Conservation (phyloP, 2,113 vertebrate species). For the Otis tarda region DNA sequence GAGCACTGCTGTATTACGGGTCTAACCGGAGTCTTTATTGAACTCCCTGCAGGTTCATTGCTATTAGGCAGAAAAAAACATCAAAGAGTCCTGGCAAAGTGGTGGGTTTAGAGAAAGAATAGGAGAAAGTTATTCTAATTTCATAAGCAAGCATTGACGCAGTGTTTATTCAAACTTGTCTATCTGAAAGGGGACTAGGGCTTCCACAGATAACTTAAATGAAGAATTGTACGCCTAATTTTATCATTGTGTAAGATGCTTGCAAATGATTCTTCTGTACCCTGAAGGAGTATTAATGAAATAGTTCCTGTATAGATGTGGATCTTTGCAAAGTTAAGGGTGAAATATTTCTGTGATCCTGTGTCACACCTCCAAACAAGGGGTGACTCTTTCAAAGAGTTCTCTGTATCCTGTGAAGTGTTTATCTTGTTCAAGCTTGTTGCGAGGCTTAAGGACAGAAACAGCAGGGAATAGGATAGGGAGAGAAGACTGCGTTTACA, state of each 20-base stretch:
- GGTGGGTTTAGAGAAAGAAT: slow-evolving; percentile 15
- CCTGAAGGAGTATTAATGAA: slow-evolving; percentile 1
- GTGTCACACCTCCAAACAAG: slow-evolving; percentile 22
- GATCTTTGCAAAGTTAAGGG: slow-evolving; percentile 3
- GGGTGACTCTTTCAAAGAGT: not conserved
- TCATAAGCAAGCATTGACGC: slow-evolving; percentile 39
- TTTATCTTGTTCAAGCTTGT: slow-evolving; percentile 12
- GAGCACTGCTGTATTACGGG: not conserved
- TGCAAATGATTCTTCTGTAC: not conserved
- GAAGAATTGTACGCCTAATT: slow-evolving; percentile 7
- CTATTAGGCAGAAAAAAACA: slow-evolving; percentile 5
- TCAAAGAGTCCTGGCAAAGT: slow-evolving; percentile 8
- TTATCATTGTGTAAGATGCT: slow-evolving; percentile 13
- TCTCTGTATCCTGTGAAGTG: not conserved
- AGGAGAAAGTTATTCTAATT: not conserved
- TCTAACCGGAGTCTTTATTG: not conserved
- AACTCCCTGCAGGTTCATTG: not conserved
- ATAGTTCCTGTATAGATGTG: not conserved
- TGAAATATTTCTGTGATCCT: slow-evolving; percentile 40
- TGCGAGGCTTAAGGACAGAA: not conserved
- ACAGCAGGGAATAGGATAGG: not conserved
- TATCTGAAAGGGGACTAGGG: slow-evolving; percentile 16
- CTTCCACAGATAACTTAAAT: slow-evolving; percentile 19
- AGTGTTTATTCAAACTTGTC: slow-evolving; percentile 61
- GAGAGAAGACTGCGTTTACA: not conserved